Base-by-base conservation (phyloP, 2,797 vertebrate species). In the Bryconaethiops microstoma region DNA sequence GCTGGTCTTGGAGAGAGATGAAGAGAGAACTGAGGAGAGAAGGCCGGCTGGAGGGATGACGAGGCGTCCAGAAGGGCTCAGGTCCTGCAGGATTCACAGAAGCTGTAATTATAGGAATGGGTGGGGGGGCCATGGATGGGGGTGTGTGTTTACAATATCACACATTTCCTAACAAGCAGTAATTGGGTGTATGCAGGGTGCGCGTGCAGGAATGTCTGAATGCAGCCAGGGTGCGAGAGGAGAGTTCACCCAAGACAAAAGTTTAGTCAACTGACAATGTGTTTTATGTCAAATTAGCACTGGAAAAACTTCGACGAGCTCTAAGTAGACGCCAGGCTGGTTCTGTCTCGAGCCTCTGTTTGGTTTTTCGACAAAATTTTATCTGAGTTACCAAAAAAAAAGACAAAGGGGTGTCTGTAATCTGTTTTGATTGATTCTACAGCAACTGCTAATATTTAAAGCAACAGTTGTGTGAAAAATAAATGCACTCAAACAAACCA, bases 131-230 rank as follows among this genome's bases (percentile, higher is more conserved):
- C 64, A 68, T 78, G 79, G 12, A 78, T 63, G 80, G 69, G 65
- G 80, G 79, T 10, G 78, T 60, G 79, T 90, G 86, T 88, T 91
- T 88, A 87, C 88, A 78, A 86, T 88, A 90, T 92, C 86, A 88
- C 86, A 88, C 87, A 83, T 82, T 88, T 84, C 84, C 85, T 88
- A 91, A 91, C 88, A 74, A 87, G 88, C 85, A 64, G 82, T 90
- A 88, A 91, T 90, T 88, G 87, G 87, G 87, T 87, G 88, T 87
- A 88, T 42, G 84, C 81, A 85, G 78, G 79, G 88, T 83, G 85
- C 71, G 69, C 48, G 82, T 87, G 88, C n/a, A 87, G 88, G 89
- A 90, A 92, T 91, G 89, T 87, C 48, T 57, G 50, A 82, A 68
- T 77, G 69, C 79, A 82, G 86, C 87, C 86, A 81, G 85, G 68